These are phyloP conservation scores for Pycnomerus fuliginosus DNA, from an alignment of 2,888 invertebrate species.

Conservation along the genomic window DNA sequence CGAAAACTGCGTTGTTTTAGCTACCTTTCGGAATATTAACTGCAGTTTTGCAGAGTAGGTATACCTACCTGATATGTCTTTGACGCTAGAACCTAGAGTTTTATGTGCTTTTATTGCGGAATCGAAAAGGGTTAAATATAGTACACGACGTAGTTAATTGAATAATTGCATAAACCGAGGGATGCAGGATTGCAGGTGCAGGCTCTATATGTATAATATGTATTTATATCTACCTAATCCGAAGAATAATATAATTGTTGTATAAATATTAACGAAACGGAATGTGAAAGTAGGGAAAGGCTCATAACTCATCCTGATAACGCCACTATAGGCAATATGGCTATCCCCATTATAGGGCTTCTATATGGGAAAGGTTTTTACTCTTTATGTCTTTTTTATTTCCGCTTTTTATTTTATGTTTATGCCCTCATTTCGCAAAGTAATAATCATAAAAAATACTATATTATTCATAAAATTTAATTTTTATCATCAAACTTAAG, in stretches of 20 bases:
- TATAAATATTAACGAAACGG: slow-evolving; percentile 30
- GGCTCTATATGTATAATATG: no score
- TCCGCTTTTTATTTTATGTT: slow-evolving; percentile 47
- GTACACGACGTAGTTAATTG: no score
- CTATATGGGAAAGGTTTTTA: slow-evolving; percentile 43
- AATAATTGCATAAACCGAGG: no score
- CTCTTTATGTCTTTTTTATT: slow-evolving; percentile 48
- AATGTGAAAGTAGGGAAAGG: slow-evolving; percentile 31
- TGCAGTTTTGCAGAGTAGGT: no score
- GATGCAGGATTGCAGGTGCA: slow-evolving; percentile 28
- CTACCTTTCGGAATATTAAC: slow-evolving; percentile 13
- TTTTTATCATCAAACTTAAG: slow-evolving; percentile 38
- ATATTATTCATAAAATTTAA: slow-evolving; percentile 45
- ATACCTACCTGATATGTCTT: no score
- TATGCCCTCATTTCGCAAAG: slow-evolving; percentile 44
- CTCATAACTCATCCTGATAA: slow-evolving; percentile 38
- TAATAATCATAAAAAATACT: slow-evolving; percentile 47
- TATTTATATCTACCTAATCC: no score
- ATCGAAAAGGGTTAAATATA: no score
- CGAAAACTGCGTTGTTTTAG: slow-evolving; percentile 5
- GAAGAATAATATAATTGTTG: no score
- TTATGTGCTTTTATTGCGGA: no score
- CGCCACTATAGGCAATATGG: slow-evolving; percentile 41
- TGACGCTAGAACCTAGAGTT: no score
- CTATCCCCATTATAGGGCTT: slow-evolving; percentile 42